Evolutionary conservation across 2,113 vertebrate genomes (phyloP).

Genomic region (Dinomys branickii): DNA sequence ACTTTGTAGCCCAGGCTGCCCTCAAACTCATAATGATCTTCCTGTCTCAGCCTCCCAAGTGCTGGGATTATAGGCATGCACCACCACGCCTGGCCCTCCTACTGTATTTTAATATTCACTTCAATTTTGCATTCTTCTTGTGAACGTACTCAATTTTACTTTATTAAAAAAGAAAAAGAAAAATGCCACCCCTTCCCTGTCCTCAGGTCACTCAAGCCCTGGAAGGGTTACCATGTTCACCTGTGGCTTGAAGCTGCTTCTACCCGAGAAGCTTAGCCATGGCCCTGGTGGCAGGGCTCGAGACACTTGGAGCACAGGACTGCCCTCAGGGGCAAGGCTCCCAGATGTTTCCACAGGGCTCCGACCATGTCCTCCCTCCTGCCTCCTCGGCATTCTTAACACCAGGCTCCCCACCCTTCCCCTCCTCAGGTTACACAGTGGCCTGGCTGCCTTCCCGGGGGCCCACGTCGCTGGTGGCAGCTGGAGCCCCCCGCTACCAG

Average conservation of each 20-base stretch:
- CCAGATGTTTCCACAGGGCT: not conserved
- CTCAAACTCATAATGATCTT: no score
- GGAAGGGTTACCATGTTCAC: accelerated
- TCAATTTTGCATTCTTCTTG: not conserved
- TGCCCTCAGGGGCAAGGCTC: not conserved
- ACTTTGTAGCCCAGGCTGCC: no score
- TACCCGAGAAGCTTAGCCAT: not conserved
- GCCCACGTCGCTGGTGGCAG: slow-evolving; percentile 41
- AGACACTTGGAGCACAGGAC: accelerated
- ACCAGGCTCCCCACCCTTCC: not conserved
- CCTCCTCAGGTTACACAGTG: slow-evolving; percentile 78
- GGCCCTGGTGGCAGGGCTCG: not conserved
- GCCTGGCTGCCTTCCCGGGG: slow-evolving; percentile 50
- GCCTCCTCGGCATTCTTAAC: not conserved
- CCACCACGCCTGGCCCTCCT: not conserved
- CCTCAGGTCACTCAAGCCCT: not conserved
- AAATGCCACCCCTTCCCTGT: not conserved
- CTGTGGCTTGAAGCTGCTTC: not conserved
- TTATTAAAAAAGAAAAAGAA: not conserved
- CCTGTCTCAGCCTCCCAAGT: no score
- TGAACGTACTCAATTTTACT: not conserved
- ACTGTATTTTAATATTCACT: not conserved
- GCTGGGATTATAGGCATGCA: no score
- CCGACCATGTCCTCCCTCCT: not conserved
- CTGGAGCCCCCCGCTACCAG: slow-evolving; percentile 81